Percentiles rank a stretch among this genome's conserved stretches.
Evolutionary conservation across 1,140 invertebrate genomes (phyloP).

Genomic region (Rhysida immarginata): DNA sequence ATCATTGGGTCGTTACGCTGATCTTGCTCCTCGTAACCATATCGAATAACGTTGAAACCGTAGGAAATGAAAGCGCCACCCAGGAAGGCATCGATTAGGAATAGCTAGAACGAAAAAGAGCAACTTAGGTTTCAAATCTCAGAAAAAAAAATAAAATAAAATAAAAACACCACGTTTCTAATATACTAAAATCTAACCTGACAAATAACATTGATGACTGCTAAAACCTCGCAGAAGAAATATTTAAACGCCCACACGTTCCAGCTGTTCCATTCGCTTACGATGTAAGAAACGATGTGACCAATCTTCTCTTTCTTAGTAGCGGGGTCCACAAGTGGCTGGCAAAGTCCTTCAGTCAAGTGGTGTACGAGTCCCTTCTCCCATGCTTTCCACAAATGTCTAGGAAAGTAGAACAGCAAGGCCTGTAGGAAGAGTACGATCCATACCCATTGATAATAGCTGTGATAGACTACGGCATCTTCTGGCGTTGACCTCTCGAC

Average conservation of each 20-base stretch:
- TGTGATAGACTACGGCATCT: conserved; percentile 16
- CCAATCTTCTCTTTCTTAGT: conserved; percentile 10
- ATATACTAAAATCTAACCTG: no score
- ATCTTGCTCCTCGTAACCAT: conserved; percentile 18
- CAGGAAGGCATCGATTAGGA: conserved; percentile 32
- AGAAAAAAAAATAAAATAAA: not conserved
- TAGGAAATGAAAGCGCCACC: conserved; percentile 32
- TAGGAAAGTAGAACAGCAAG: conserved; percentile 37
- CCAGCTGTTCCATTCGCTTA: conserved; percentile 13
- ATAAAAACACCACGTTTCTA: no score
- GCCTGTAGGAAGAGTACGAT: conserved; percentile 34
- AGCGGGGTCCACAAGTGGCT: conserved; percentile 3
- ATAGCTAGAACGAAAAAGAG: no score
- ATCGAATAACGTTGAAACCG: conserved; percentile 26
- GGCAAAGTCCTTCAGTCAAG: not conserved
- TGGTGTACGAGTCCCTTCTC: not conserved
- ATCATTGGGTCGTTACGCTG: conserved; percentile 25
- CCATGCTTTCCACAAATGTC: conserved; percentile 31
- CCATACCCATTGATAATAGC: conserved; percentile 36
- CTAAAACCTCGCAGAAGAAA: conserved; percentile 25
- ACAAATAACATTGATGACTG: conserved; percentile 29
- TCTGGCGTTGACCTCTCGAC: conserved; percentile 12
- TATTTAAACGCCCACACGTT: conserved; percentile 18
- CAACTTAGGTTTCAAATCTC: no score
- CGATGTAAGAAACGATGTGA: conserved; percentile 17